Evolutionary conservation across 2,888 invertebrate genomes (phyloP), one percentile per base, ranked within the genome.

Genomic region (Pandemis heparana): DNA sequence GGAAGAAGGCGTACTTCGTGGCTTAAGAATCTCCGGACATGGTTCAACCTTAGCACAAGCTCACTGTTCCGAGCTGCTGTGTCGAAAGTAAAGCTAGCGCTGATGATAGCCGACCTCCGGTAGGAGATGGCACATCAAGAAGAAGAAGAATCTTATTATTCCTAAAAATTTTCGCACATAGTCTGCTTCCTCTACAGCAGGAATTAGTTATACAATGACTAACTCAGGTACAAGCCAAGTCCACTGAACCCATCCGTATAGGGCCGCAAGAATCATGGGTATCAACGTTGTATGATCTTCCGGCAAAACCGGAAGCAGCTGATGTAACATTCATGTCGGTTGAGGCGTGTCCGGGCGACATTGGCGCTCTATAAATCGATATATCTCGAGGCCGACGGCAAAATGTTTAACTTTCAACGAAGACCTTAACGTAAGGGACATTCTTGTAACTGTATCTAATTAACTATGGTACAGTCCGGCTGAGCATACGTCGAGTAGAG

Each of bases 371-470:
- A 77, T 78, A 75, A 80, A 65, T 38, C 39, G 23, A 43, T 68
- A 62, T 80, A 80, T 82, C 81, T 85, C 90, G 85, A 92, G 91
- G 92, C 78, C 87, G 79, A 71, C 82, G 7, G 78, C 79, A 79
- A 83, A 72, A 68, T 77, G 82, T 85, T 85, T 83, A 83, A 86
- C 88, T 88, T 87, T 89, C 85, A 81, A 86, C 78, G 79, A 79
- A 85, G 83, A 81, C 85, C 86, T 86, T 82, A 81, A 10, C 38
- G 32, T 51, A 65, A 65, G 51, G 64, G 48, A 48, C 38, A 65
- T 39, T 65, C 23, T 5, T 63, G 43, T 76, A 78, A 70, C 77
- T 85, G 86, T 86, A 86, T 88, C 81, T 72, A 74, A 75, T 69
- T 73, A 62, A 43, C 51, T 64, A 48, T 60, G 10, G 56, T 56